These are phyloP conservation scores for Drosophila anomelani DNA, from an alignment of 2,888 invertebrate species.

Conservation along the genomic window DNA sequence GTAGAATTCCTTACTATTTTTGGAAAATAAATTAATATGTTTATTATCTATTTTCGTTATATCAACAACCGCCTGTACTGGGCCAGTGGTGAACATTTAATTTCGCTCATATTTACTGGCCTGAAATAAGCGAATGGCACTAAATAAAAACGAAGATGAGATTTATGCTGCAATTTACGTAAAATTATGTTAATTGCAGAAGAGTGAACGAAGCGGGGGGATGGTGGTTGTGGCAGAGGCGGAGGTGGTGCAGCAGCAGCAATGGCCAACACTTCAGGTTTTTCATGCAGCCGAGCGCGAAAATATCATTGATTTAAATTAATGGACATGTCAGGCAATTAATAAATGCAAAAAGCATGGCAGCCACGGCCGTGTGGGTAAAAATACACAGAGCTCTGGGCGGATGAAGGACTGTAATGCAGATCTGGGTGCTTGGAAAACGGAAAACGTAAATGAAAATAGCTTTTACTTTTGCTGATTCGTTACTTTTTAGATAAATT, in stretches of 20 bases:
- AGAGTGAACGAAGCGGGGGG: conserved; percentile 1
- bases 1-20: too few species aligned
- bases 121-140: conserved; percentile 63
- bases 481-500: too few species aligned
- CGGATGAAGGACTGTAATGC: neutral
- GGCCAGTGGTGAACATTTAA: conserved; percentile 50
- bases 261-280: conserved; percentile 30
- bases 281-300: conserved; percentile 51
- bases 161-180: conserved; percentile 75
- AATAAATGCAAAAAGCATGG: conserved; percentile 84
- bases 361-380: conserved; percentile 42
- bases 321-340: conserved; percentile 85
- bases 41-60: too few species aligned
- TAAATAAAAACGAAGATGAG: conserved; percentile 67
- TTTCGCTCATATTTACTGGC: conserved; percentile 68
- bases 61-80: conserved; percentile 1
- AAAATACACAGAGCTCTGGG: conserved; percentile 2
- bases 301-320: conserved; percentile 83
- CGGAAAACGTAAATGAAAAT: conserved; percentile 1
- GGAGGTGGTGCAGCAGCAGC: conserved; percentile 30
- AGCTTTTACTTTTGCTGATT: neutral
- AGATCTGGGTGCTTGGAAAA: neutral
- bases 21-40: too few species aligned
- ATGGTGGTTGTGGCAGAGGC: conserved; percentile 12
- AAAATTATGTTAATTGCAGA: conserved; percentile 77